These are phyloP conservation scores for Illadopsis cleaveri DNA, from an alignment of 2,113 vertebrate genomes.

Conservation along the genomic window DNA sequence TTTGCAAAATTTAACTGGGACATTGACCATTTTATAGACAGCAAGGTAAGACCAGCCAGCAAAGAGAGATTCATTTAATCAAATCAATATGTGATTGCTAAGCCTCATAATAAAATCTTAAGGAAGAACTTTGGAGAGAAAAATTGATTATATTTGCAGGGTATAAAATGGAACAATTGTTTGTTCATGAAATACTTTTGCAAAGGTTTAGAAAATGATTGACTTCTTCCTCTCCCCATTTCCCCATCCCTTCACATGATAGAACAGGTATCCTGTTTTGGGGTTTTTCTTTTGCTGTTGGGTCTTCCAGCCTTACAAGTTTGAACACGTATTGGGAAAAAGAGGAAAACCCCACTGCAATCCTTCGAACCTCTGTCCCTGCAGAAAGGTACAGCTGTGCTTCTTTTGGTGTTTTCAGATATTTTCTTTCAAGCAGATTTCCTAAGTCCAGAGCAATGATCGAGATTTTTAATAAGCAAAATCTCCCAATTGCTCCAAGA, in stretches of 20 bases:
- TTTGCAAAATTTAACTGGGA: background rate
- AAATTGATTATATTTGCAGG: background rate
- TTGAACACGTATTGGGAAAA: background rate
- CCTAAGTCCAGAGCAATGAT: too few species aligned
- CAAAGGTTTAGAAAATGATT: background rate
- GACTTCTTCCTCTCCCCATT: background rate
- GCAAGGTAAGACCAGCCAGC: background rate
- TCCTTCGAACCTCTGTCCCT: background rate
- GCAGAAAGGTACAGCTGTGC: background rate
- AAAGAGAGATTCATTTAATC: background rate
- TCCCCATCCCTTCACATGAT: accelerated
- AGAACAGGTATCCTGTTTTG: background rate
- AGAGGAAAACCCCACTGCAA: background rate
- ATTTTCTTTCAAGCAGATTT: background rate
- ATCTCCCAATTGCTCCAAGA: background rate
- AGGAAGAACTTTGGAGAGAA: background rate
- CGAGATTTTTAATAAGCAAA: background rate
- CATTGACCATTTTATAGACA: background rate
- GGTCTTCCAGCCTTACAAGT: background rate
- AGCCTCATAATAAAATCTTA: background rate
- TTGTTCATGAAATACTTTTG: background rate
- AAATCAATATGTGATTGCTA: background rate
- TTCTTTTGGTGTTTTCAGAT: background rate
- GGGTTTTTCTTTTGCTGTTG: background rate
- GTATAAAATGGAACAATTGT: background rate